Evolutionary conservation across 2,113 vertebrate species (phyloP), one percentile per base, ranked within the genome.

Genomic region (Marcusenius ussheri): DNA sequence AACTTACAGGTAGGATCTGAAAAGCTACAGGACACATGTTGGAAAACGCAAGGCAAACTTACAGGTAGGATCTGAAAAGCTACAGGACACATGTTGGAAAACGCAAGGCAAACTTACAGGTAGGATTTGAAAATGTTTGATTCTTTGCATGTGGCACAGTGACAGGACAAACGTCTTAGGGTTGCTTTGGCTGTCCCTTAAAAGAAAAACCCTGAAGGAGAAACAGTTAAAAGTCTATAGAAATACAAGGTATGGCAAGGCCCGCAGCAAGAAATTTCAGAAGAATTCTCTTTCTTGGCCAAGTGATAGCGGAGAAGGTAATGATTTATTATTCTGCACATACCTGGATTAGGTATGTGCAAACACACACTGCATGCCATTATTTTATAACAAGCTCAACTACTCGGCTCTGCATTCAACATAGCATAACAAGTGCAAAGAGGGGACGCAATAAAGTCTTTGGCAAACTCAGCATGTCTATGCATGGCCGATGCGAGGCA

Each of bases 41-140:
- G 8, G 1, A 46, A 47, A 49, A 49, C 47, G 0, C 46, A 49
- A 49, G 47, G 47, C 47, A 49, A 49, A 49, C 47, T 49, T 49
- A 49, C 9, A 49, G 47, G 47, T 10, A 49, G 47, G 9, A 49
- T 49, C 47, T 11, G 47, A 49, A 49, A 10, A 89, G 3, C 17
- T 74, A 17, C 56, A 21, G 84, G 27, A 84, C 9, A 11, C 24
- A 4, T 74, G 45, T n/a, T 1, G 1, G 7, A 77, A 42, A 45
- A 45, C 24, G 1, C 70, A 77, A 77, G 10, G 35, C 13, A 13
- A 35, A 77, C 98, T 98, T 96, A 99, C 98, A 70, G 97, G 98
- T 94, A 99, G 91, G 93, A 99, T 99, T 94, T 99, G 98, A 96
- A 99, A 98, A 95, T 99, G 98, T 95, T 98, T 99, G 96, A 99